Evolutionary conservation across 2,888 invertebrate genomes (phyloP).

Genomic region (Drosophila eohydei): DNA sequence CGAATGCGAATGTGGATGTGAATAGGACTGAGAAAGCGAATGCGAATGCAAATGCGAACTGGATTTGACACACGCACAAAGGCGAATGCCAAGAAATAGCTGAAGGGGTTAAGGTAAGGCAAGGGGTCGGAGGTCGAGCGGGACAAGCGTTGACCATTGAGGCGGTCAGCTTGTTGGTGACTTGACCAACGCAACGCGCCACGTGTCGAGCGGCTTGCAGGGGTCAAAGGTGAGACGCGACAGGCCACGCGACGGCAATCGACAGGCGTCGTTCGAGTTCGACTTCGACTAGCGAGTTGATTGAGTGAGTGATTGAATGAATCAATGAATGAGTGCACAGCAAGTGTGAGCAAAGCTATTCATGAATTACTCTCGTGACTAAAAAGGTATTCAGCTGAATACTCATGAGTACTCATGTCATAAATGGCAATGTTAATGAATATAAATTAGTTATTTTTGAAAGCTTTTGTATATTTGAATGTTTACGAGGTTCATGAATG

Average conservation of each 20-base stretch:
- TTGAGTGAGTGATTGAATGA: constrained; percentile 40
- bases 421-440: not conserved
- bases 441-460: not conserved
- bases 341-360: constrained; percentile 4
- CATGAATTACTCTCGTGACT: not conserved
- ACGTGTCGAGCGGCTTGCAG: constrained; percentile 26
- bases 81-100: constrained; percentile 20
- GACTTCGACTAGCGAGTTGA: constrained; percentile 27
- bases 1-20: constrained; percentile 20
- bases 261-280: constrained; percentile 26
- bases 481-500: not conserved
- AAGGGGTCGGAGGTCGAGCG: not conserved
- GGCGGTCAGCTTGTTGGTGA: constrained; percentile 43
- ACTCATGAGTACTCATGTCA: not conserved
- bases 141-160: constrained; percentile 10
- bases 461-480: not conserved
- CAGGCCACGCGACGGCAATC: constrained; percentile 37
- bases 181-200: constrained; percentile 38
- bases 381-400: not conserved
- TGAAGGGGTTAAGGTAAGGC: constrained; percentile 4
- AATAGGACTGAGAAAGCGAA: constrained; percentile 24
- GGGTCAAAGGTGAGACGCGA: constrained; percentile 46
- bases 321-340: constrained; percentile 20
- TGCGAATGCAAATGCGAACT: constrained; percentile 37
- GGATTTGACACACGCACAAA: constrained; percentile 80